Evolutionary conservation across 2,888 invertebrate species (phyloP), one percentile per base, ranked within the genome.

Genomic region (Argyresthia albistria): DNA sequence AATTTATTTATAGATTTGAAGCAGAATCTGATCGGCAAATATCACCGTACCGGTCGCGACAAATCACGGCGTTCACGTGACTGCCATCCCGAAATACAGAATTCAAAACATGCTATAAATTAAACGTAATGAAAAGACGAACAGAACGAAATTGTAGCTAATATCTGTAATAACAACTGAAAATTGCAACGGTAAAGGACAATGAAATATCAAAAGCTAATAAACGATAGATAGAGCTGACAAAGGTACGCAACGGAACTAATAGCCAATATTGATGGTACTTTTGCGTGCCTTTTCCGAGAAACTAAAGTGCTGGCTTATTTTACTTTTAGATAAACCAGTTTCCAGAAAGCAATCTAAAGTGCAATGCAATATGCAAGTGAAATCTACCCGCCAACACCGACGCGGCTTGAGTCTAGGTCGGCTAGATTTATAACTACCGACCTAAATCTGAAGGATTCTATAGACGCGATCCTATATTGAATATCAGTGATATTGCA

Each of bases 281-380:
- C 25, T 25, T 4, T 25, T 25, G 25, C 25, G 25, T 25, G 25
- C 25, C 6, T 4, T 25, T 25, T 25, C 25, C 6, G 25, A 2
- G 25, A 25, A 25, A 25, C 25, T 25, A 6, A 25, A 25, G 25
- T 25, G 25, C 25, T 25, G 25, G 25, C 25, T 25, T 39, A 39
- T 39, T 9, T 39, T 11, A 39, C 39, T 11, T 11, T 39, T 39
- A 39, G 39, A 39, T 35, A 25, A 8, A 15, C 37, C 48, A 36
- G 48, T 39, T 48, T 36, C 9, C 10, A 37, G 25, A n/a, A 12
- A 36, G 36, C 35, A 36, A 35, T n/a, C 48, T 48, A 48, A 14
- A 37, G 15, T 48, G 37, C 14, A 48, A 48, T 48, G 48, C 36
- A 37, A 48, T 48, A 48, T 48, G 48, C 36, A 48, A 48, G 36